Evolutionary conservation across 2,888 invertebrate species (phyloP).

Genomic region (Morpho deidamia): DNA sequence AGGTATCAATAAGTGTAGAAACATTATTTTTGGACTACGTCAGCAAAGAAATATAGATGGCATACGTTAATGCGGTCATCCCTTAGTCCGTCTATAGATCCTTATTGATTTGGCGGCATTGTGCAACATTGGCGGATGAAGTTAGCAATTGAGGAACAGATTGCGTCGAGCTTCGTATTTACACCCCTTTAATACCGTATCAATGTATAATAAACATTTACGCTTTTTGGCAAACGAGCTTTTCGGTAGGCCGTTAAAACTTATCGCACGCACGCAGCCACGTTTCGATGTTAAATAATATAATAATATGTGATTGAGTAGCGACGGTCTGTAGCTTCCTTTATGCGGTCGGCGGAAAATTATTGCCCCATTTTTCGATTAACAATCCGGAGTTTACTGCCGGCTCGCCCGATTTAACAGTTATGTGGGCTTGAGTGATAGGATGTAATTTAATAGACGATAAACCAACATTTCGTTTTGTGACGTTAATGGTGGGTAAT

Average conservation of each 20-base stretch:
- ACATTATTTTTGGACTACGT: no score
- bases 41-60: no score
- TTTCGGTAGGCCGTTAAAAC: slow-evolving; percentile 23
- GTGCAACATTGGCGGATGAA: no score
- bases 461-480: background rate
- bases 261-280: slow-evolving; percentile 23
- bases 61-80: no score
- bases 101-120: no score
- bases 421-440: background rate
- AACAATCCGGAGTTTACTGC: slow-evolving; percentile 8
- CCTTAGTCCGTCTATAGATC: no score
- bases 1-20: no score
- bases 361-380: slow-evolving; percentile 11
- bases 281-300: slow-evolving; percentile 15
- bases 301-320: slow-evolving; percentile 18
- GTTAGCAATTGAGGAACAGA: no score
- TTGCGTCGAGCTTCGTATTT: background rate
- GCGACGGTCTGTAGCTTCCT: slow-evolving; percentile 12
- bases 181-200: background rate
- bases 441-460: background rate
- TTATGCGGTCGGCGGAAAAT: slow-evolving; percentile 15
- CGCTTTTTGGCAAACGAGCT: slow-evolving; percentile 23
- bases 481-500: background rate
- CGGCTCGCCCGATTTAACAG: slow-evolving; percentile 2
- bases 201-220: slow-evolving; percentile 16